These are phyloP conservation scores for Leptinotarsa lineolata DNA, from an alignment of 1,140 invertebrate species.

Conservation along the genomic window DNA sequence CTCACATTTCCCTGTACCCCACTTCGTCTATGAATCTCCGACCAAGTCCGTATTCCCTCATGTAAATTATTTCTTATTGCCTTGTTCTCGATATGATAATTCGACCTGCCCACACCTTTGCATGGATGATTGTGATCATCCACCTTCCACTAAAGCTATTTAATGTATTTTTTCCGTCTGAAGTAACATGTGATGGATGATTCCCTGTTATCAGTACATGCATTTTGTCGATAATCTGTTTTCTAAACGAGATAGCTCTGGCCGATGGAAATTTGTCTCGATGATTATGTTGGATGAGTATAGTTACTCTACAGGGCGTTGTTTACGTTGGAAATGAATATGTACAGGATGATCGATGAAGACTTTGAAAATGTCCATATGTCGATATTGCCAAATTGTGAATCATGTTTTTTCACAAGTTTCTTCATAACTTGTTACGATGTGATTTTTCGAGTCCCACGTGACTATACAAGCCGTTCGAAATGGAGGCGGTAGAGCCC, in stretches of 20 bases:
- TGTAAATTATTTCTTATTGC: slow-evolving; percentile 1
- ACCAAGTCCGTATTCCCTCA: not conserved
- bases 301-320: not conserved
- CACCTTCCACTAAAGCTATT: not conserved
- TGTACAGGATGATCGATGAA: not conserved
- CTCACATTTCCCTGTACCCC: no score
- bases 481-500: no score
- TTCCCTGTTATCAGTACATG: slow-evolving; percentile 6
- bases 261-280: slow-evolving; percentile 18
- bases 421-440: no score
- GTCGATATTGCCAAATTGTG: no score
- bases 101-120: not conserved
- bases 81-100: slow-evolving; percentile 6
- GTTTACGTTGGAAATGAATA: not conserved
- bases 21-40: not conserved
- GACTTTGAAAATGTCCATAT: no score
- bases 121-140: not conserved
- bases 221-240: slow-evolving; percentile 25
- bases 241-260: slow-evolving; percentile 20
- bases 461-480: no score
- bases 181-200: slow-evolving; percentile 26
- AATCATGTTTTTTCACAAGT: no score
- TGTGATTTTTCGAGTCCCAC: no score
- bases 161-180: not conserved
- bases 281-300: not conserved